phyloP scores from a whole-genome alignment of 2,797 vertebrate species.

The Sebastes iracundus region DNA sequence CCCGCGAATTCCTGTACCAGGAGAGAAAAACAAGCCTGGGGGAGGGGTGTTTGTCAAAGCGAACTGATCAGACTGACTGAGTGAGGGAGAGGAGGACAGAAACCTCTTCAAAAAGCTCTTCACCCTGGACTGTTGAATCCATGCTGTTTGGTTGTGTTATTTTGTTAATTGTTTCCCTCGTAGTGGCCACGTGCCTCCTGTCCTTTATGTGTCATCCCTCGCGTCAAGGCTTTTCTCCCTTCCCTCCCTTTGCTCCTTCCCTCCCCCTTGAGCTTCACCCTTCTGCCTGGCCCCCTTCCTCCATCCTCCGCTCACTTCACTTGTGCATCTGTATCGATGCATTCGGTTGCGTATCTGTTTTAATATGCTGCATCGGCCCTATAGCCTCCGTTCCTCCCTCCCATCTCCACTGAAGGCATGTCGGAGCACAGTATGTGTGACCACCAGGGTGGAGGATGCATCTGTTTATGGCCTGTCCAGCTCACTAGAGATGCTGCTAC shows the following conservation, averaged over 20 bases:
- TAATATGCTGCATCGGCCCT: background rate
- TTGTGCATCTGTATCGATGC: background rate
- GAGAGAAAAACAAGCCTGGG: conserved; percentile 55
- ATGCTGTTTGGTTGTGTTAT: background rate
- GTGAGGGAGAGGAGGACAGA: background rate
- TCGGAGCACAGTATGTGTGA: background rate
- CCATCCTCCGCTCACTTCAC: background rate
- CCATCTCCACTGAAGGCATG: background rate
- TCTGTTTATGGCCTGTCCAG: background rate
- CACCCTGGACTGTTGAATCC: background rate
- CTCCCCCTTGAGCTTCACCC: conserved; percentile 3
- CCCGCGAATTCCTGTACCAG: conserved; percentile 42
- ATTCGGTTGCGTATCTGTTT: background rate
- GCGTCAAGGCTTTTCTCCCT: background rate
- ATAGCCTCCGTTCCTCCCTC: background rate
- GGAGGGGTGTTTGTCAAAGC: conserved; percentile 46
- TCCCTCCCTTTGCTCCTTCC: background rate
- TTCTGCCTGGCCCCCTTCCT: background rate
- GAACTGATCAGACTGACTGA: conserved; percentile 31
- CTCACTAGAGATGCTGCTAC: conserved; percentile 1
- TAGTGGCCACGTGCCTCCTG: background rate
- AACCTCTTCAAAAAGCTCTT: no score
- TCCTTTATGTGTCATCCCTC: background rate
- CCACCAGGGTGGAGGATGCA: background rate
- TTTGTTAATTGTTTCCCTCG: background rate